Evolutionary conservation across 1,140 invertebrate genomes (phyloP).

Genomic region (Neocloeon triangulifer): DNA sequence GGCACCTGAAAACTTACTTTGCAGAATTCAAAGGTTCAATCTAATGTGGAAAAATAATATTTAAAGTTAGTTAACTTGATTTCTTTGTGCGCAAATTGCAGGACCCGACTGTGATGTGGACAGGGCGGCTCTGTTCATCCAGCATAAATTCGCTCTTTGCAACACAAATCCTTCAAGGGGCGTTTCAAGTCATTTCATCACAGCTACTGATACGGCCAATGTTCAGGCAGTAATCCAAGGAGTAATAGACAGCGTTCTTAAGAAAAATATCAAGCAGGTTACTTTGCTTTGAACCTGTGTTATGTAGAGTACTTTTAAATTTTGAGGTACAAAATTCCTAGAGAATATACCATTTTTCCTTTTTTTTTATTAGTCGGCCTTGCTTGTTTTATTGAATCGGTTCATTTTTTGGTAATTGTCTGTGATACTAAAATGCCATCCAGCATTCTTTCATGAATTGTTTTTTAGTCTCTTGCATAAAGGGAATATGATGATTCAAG

Average conservation of each 20-base stretch:
- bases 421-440: too few species aligned
- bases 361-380: too few species aligned
- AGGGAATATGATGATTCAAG: too few species aligned
- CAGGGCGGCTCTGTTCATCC: slow-evolving; percentile 33
- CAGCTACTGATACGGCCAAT: slow-evolving; percentile 38
- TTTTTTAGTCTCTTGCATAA: too few species aligned
- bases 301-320: background rate
- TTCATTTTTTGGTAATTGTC: too few species aligned
- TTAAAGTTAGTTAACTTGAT: slow-evolving; percentile 2
- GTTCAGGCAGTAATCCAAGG: slow-evolving; percentile 33
- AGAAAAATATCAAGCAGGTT: slow-evolving; percentile 27
- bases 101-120: slow-evolving; percentile 41
- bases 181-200: slow-evolving; percentile 37
- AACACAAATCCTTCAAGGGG: slow-evolving; percentile 31
- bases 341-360: too few species aligned
- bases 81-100: slow-evolving; percentile 11
- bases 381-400: too few species aligned
- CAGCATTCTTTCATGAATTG: too few species aligned
- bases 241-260: slow-evolving; percentile 35
- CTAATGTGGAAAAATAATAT: slow-evolving; percentile 11
- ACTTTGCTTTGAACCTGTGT: slow-evolving; percentile 17
- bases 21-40: slow-evolving; percentile 32
- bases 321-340: too few species aligned
- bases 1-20: slow-evolving; percentile 32
- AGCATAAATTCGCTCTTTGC: slow-evolving; percentile 30